Evolutionary conservation across 2,113 vertebrate genomes (phyloP), one percentile per base, ranked within the genome.

Genomic region (Phalacrocorax brasilianus): DNA sequence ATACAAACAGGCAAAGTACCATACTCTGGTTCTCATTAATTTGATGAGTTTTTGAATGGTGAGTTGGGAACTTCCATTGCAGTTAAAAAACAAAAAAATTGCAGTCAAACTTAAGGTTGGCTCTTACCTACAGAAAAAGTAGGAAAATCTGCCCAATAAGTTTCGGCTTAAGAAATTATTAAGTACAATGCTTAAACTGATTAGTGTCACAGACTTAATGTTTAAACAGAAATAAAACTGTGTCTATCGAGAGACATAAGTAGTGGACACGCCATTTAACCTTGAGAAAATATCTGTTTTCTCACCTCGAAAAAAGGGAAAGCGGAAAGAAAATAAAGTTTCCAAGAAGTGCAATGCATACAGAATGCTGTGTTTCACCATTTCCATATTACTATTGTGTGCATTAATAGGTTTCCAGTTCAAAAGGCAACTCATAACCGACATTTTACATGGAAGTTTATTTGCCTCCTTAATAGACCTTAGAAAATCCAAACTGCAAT

Each of bases 401-500:
- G 11, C 66, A 75, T 35, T 87, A 97, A 10, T 62, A 95, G 82
- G 92, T 55, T 91, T 90, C 70, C 92, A 91, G 94, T 88, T 94
- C 68, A 52, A 66, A 96, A 94, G 62, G 58, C 80, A 93, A 97
- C 70, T 93, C 91, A 95, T 92, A 96, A 88, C 81, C 76, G 68
- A 59, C 49, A 90, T 73, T 93, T 80, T 75, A 95, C 23, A n/a
- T 56, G 50, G 27, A 94, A 95, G 80, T 63, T 91, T 94, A 85
- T 93, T 86, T 97, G 83, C 79, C 56, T 91, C 80, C 49, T 91
- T 84, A 93, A 81, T 1, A 95, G 93, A 96, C 67, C 89, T 75
- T 68, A 94, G 74, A 95, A 95, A 97, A 96, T 70, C 93, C 95
- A 78, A 97, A 91, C 81, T 74, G 72, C 78, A 94, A 30, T 75